Percentiles rank a stretch among this genome's conserved stretches.
phyloP scores from a whole-genome alignment of 2,797 vertebrate genomes.

The Odontamblyopus lacepedii region DNA sequence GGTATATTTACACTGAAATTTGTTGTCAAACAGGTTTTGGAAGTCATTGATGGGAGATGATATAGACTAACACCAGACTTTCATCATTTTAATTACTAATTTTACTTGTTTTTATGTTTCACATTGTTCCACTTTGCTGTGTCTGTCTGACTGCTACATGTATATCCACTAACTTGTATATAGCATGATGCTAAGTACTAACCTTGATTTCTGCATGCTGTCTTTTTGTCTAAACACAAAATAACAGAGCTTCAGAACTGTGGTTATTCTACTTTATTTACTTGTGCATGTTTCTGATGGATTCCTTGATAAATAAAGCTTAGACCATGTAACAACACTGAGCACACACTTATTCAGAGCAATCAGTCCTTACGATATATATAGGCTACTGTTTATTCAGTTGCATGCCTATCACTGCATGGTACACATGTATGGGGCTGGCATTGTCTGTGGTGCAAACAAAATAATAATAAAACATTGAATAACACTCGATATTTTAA shows the following conservation, averaged over 20 bases:
- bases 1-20: not conserved
- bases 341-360: not conserved
- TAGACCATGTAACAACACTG: not conserved
- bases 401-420: constrained; percentile 9
- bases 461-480: no score
- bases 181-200: constrained; percentile 56
- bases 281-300: constrained; percentile 37
- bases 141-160: constrained; percentile 39
- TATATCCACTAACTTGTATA: constrained; percentile 28
- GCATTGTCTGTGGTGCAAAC: not conserved
- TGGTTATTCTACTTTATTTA: not conserved
- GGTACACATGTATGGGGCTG: not conserved
- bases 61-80: constrained; percentile 30
- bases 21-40: not conserved
- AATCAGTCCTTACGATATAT: not conserved
- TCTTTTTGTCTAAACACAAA: not conserved
- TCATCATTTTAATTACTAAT: not conserved
- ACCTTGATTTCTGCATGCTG: constrained; percentile 47
- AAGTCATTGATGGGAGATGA: constrained; percentile 13
- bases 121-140: constrained; percentile 46
- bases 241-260: not conserved
- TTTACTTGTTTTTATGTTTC: constrained; percentile 18
- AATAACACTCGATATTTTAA: not conserved
- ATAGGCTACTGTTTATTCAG: not conserved
- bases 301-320: not conserved